Percentiles rank a stretch among this genome's conserved stretches.
Conservation (phyloP, 2,888 invertebrate species). For the Suillia variegata region DNA sequence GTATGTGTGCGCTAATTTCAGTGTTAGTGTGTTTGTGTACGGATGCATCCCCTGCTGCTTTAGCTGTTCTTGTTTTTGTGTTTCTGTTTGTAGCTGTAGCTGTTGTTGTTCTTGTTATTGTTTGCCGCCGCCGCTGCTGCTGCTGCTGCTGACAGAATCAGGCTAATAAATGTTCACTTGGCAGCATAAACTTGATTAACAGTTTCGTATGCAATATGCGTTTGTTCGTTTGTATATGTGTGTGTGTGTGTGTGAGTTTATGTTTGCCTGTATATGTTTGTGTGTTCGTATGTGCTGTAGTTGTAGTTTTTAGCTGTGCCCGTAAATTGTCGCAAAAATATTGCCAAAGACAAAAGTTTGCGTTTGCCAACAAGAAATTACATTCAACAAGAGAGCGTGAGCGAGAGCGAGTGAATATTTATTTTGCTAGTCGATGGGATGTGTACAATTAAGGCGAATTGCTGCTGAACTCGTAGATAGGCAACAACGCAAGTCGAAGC, state of each 20-base stretch:
- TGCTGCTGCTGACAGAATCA: constrained; percentile 14
- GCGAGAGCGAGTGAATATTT: too few relatives aligned
- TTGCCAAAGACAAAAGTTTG: constrained; percentile 14
- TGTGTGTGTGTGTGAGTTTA: background rate
- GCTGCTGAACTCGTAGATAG: too few relatives aligned
- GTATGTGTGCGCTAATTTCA: background rate
- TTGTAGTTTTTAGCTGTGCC: background rate
- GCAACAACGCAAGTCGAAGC: too few relatives aligned
- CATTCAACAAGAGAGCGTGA: too few relatives aligned
- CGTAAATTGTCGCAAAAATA: constrained; percentile 8
- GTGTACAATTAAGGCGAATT: too few relatives aligned
- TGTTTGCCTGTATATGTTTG: background rate
- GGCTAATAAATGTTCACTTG: constrained; percentile 19
- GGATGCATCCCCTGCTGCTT: background rate
- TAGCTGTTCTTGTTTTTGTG: too few relatives aligned
- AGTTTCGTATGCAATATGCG: constrained; percentile 11
- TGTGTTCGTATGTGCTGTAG: background rate
- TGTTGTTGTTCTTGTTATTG: too few relatives aligned
- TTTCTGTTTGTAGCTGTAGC: too few relatives aligned
- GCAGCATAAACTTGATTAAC: constrained; percentile 18
- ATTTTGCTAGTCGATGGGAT: too few relatives aligned
- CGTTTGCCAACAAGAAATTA: constrained; percentile 15
- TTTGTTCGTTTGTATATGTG: background rate
- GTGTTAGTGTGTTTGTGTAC: background rate
- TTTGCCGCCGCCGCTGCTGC: constrained; percentile 4